Conservation (phyloP, 2,797 vertebrate species). For the Enteromius radiatus region DNA sequence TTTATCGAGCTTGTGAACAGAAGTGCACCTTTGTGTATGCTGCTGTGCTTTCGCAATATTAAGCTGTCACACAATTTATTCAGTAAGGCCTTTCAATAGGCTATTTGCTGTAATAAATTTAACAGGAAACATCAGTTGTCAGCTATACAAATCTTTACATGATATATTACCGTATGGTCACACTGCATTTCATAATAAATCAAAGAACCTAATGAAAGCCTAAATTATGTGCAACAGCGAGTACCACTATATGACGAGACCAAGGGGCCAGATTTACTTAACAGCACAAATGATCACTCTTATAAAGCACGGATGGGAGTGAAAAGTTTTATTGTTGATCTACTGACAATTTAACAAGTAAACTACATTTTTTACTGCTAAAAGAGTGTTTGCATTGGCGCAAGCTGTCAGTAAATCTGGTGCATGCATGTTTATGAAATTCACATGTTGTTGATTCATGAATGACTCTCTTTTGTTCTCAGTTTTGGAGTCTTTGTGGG, state of each 20-base stretch:
- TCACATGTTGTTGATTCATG: background rate
- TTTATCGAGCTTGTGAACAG: slow-evolving; percentile 23
- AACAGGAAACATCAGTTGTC: background rate
- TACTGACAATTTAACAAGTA: background rate
- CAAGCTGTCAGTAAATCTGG: background rate
- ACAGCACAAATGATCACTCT: background rate
- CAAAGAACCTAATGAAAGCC: background rate
- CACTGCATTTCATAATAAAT: background rate
- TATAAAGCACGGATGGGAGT: background rate
- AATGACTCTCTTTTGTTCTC: slow-evolving; percentile 31
- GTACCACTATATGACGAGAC: background rate
- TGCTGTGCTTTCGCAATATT: background rate
- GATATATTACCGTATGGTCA: background rate
- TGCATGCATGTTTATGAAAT: background rate
- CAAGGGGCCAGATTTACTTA: background rate
- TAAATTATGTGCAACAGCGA: background rate
- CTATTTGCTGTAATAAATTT: slow-evolving; percentile 7
- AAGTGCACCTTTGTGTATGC: background rate
- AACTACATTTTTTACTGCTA: background rate
- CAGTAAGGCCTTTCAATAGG: background rate
- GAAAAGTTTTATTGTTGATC: background rate
- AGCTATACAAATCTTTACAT: slow-evolving; percentile 1
- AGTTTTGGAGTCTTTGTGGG: slow-evolving; percentile 99
- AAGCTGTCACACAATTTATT: slow-evolving; percentile 12
- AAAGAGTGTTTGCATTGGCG: background rate